Conservation (phyloP, 2,888 invertebrate species). For the Bedellia somnulentella region DNA sequence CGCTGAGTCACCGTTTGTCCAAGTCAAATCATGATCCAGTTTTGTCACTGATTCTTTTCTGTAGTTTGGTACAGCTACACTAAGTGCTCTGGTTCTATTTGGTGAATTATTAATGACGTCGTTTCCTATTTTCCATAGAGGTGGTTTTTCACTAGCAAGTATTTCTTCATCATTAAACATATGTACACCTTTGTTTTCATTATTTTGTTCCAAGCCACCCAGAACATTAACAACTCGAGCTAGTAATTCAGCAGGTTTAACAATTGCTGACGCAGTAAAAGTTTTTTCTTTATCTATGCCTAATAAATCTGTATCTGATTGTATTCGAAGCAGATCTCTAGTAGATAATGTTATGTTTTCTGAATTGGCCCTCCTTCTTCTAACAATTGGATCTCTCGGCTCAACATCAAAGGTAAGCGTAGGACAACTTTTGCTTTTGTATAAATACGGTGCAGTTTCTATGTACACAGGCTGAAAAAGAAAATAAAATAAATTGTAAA, state of each 20-base stretch:
- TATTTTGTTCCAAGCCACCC: constrained; percentile 60
- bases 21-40: constrained; percentile 61
- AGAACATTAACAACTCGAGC: constrained; percentile 78
- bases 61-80: constrained; percentile 58
- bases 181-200: constrained; percentile 61
- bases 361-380: constrained; percentile 66
- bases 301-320: constrained; percentile 78
- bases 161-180: constrained; percentile 76
- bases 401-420: constrained; percentile 67
- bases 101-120: constrained; percentile 33
- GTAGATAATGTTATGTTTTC: constrained; percentile 57
- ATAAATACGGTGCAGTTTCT: constrained; percentile 46
- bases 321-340: constrained; percentile 63
- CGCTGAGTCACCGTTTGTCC: constrained; percentile 68
- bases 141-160: constrained; percentile 66
- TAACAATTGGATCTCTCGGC: constrained; percentile 43
- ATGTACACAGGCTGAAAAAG: constrained; percentile 74
- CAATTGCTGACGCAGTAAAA: constrained; percentile 69
- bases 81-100: constrained; percentile 62
- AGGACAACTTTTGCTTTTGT: constrained; percentile 71
- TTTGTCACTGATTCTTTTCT: constrained; percentile 38
- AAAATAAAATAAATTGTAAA: constrained; percentile 7
- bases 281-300: constrained; percentile 79
- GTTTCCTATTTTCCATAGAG: constrained; percentile 59
- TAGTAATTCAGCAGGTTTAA: constrained; percentile 75